Conservation (phyloP, 2,888 invertebrate species). For the Piscicola geometra region DNA sequence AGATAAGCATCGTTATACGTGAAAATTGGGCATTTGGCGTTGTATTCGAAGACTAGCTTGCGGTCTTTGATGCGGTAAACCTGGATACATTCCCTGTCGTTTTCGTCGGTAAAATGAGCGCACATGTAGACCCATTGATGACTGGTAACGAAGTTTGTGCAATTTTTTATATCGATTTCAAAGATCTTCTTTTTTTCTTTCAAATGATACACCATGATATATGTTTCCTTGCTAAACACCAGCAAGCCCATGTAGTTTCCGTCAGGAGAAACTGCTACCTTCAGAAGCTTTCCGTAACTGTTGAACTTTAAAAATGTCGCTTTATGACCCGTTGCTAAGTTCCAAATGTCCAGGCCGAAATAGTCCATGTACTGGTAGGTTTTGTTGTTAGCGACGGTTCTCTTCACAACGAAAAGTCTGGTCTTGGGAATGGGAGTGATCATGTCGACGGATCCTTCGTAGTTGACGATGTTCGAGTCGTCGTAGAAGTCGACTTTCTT, state of each 20-base stretch:
- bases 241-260: slow-evolving; percentile 41
- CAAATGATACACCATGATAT: slow-evolving; percentile 40
- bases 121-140: slow-evolving; percentile 37
- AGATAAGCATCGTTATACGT: slow-evolving; percentile 36
- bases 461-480: slow-evolving; percentile 30
- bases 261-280: slow-evolving; percentile 42
- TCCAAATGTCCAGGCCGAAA: slow-evolving; percentile 47
- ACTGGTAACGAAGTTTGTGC: slow-evolving; percentile 38
- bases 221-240: slow-evolving; percentile 38
- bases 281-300: slow-evolving; percentile 42
- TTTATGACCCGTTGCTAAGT: slow-evolving; percentile 41
- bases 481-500: slow-evolving; percentile 36
- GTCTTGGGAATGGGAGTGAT: slow-evolving; percentile 36
- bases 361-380: slow-evolving; percentile 47
- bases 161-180: slow-evolving; percentile 34
- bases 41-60: slow-evolving; percentile 29
- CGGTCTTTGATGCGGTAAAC: slow-evolving; percentile 35
- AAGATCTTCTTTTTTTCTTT: slow-evolving; percentile 31
- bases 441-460: slow-evolving; percentile 43
- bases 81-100: slow-evolving; percentile 24
- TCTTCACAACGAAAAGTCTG: slow-evolving; percentile 41
- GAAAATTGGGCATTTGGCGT: slow-evolving; percentile 40
- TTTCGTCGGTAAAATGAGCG: slow-evolving; percentile 27
- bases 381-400: slow-evolving; percentile 39
- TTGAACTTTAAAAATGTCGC: slow-evolving; percentile 41